phyloP scores from a whole-genome alignment of 2,113 vertebrate species.

The Rhagologus leucostigma region DNA sequence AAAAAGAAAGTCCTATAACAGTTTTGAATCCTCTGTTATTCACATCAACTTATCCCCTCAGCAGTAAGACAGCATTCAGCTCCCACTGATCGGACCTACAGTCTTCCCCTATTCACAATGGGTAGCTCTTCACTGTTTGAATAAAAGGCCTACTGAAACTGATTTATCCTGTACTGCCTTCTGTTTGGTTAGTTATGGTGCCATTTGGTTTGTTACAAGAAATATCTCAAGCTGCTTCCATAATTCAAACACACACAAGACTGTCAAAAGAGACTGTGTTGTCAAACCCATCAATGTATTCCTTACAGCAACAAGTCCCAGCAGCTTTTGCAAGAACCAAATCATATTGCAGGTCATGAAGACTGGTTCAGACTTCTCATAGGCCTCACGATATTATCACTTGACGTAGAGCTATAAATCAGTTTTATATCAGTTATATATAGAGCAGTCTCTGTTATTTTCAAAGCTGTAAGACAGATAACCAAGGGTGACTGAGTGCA shows the following conservation, averaged over 20 bases:
- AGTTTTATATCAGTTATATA: no score
- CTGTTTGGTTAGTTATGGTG: neutral
- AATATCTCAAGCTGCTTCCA: neutral
- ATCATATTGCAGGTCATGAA: neutral
- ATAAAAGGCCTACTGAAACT: neutral
- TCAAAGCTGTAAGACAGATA: neutral
- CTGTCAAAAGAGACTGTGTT: neutral
- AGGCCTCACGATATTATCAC: neutral
- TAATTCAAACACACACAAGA: neutral
- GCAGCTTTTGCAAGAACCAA: neutral
- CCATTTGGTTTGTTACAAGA: neutral
- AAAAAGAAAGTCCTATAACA: neutral
- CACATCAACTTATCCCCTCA: neutral
- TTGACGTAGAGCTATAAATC: neutral
- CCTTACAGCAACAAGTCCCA: neutral
- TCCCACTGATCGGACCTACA: neutral
- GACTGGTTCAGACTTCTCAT: neutral
- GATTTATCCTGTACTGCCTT: neutral
- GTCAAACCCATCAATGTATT: neutral
- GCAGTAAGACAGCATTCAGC: neutral
- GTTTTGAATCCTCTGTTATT: neutral
- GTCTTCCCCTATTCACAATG: neutral
- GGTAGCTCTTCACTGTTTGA: neutral
- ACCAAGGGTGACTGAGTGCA: neutral
- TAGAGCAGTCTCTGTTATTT: neutral